Evolutionary conservation across 2,888 invertebrate genomes (phyloP), one percentile per base, ranked within the genome.

Genomic region (Spicauda simplicius): DNA sequence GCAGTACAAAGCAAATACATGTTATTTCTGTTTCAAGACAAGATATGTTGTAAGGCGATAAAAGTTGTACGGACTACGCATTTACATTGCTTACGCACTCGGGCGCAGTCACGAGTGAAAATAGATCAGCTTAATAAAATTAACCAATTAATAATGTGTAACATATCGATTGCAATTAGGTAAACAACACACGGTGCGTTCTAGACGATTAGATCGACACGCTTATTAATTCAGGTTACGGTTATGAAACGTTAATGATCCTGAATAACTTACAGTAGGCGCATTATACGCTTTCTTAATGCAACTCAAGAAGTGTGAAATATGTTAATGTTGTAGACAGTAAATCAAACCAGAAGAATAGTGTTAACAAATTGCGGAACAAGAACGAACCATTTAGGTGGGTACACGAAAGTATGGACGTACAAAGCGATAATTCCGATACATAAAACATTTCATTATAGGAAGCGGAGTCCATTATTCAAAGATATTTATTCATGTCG

Each of bases 401-500:
- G 69, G 61, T 69, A 72, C 71, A 72, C 69, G 71, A 71, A 64
- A 57, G 60, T 62, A 64, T 63, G 66, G 69, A 66, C 59, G 68
- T 68, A 76, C 81, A 84, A 83, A 84, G 81, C 86, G 86, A 88
- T 91, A 90, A 91, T 87, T 86, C 79, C 83, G 78, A 87, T 87
- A 90, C 90, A 88, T 90, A 89, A 91, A 91, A 91, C 89, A 90
- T 92, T 92, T 90, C 88, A 91, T 88, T 93, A 89, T 84, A 86
- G 81, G 87, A 88, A 85, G 82, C 81, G 83, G 78, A 80, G 82
- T 80, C 86, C 86, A 93, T 93, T 92, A 92, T 88, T 92, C 91
- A 90, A 90, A 91, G 88, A 92, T 91, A 90, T 91, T 91, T 91
- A 92, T 93, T 92, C 91, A 91, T 90, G 92, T 91, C 91, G 90